phyloP scores from a whole-genome alignment of 2,797 vertebrate genomes.

The Scleropages formosus region DNA sequence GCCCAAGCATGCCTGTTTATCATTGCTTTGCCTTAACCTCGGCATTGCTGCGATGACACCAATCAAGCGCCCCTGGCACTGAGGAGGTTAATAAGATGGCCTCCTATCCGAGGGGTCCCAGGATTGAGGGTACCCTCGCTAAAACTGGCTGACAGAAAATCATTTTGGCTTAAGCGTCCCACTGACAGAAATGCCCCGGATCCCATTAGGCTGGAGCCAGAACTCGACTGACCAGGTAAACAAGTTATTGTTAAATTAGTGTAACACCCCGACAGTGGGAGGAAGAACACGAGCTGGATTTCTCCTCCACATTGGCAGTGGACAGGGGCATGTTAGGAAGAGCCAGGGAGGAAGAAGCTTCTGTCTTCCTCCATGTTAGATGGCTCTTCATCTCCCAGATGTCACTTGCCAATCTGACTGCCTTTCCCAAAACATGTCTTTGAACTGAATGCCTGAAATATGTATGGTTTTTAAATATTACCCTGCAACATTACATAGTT shows the following conservation, averaged over 20 bases:
- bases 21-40: constrained; percentile 50
- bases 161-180: constrained; percentile 52
- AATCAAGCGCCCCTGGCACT: constrained; percentile 50
- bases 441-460: background rate
- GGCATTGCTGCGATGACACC: constrained; percentile 44
- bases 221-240: constrained; percentile 39
- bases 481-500: too few relatives aligned
- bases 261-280: constrained; percentile 16
- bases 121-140: constrained; percentile 46
- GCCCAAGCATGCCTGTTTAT: constrained; percentile 49
- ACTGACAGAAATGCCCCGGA: constrained; percentile 47
- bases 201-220: constrained; percentile 45
- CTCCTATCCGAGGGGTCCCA: constrained; percentile 43
- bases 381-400: constrained; percentile 16
- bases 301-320: background rate
- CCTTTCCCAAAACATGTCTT: constrained; percentile 1
- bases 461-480: background rate
- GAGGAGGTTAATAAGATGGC: constrained; percentile 56
- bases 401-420: background rate
- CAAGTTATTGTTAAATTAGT: constrained; percentile 16
- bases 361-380: background rate
- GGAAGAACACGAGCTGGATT: constrained; percentile 13
- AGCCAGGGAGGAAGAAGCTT: constrained; percentile 3
- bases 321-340: background rate
- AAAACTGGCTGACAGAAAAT: constrained; percentile 57